phyloP scores from a whole-genome alignment of 2,797 vertebrate genomes.

The Apogon talboti region DNA sequence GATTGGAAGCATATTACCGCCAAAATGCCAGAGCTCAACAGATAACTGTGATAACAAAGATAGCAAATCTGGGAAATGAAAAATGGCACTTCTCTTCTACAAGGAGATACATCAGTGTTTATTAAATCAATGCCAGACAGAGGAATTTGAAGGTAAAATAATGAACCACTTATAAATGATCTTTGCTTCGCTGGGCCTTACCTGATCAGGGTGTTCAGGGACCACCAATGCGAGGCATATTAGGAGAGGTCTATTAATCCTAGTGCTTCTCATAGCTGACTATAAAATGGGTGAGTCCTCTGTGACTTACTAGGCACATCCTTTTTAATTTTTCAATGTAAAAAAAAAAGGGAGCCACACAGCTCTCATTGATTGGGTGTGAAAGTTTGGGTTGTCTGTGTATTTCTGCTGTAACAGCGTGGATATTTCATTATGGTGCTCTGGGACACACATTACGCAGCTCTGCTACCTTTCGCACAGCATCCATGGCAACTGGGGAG shows the following conservation, averaged over 20 bases:
- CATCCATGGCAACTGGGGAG: conserved; percentile 84
- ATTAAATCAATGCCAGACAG: conserved; percentile 92
- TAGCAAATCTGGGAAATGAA: conserved; percentile 82
- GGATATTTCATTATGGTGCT: conserved; percentile 81
- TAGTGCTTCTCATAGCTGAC: conserved; percentile 82
- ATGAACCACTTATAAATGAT: conserved; percentile 95
- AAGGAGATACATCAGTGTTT: conserved; percentile 91
- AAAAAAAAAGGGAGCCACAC: conserved; percentile 58
- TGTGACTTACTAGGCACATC: conserved; percentile 82
- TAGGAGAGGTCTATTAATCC: conserved; percentile 87
- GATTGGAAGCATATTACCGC: conserved; percentile 68
- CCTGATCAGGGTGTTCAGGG: conserved; percentile 84
- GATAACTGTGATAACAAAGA: conserved; percentile 82
- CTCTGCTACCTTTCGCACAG: conserved; percentile 72
- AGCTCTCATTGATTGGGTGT: conserved; percentile 83
- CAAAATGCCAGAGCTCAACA: conserved; percentile 79
- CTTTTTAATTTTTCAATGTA: conserved; percentile 84
- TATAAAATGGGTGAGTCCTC: conserved; percentile 84
- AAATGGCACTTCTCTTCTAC: conserved; percentile 89
- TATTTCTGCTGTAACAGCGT: conserved; percentile 66
- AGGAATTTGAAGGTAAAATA: conserved; percentile 93
- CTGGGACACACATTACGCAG: conserved; percentile 73
- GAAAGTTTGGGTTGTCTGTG: conserved; percentile 80
- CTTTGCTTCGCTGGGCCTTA: conserved; percentile 87
- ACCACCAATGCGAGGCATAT: conserved; percentile 82